Conservation (phyloP, 2,797 vertebrate genomes). For the Notolabrus celidotus region DNA sequence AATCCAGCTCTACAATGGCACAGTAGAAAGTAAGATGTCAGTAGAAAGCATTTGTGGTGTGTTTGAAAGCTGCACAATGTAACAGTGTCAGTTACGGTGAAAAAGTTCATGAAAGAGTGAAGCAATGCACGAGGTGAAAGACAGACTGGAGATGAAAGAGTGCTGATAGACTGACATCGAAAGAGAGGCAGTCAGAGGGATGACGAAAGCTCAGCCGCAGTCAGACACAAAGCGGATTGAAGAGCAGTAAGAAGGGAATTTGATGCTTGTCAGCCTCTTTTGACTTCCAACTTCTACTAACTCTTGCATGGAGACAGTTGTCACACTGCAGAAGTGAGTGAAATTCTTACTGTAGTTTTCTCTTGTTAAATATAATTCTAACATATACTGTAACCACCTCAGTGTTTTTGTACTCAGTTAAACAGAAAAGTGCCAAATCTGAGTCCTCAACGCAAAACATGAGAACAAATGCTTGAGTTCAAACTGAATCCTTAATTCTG, state of each 20-base stretch:
- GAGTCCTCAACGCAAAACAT: constrained; percentile 22
- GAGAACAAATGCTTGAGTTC: constrained; percentile 14
- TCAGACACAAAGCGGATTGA: constrained; percentile 44
- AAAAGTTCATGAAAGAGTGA: constrained; percentile 63
- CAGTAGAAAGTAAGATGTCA: constrained; percentile 24
- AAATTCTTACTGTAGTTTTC: constrained; percentile 21
- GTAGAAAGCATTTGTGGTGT: constrained; percentile 42
- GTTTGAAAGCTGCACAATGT: constrained; percentile 44
- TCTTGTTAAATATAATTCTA: constrained; percentile 29
- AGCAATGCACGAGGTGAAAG: constrained; percentile 53
- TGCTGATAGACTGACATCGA: constrained; percentile 51
- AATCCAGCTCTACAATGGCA: background rate
- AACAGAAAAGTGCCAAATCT: constrained; percentile 8
- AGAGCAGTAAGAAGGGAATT: constrained; percentile 37
- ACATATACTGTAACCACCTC: background rate
- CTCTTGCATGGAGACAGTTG: constrained; percentile 40
- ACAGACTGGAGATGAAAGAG: constrained; percentile 59
- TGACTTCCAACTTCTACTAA: constrained; percentile 47
- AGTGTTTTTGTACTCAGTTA: background rate
- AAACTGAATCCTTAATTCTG: constrained; percentile 33
- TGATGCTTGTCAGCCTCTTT: constrained; percentile 51
- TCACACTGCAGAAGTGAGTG: constrained; percentile 24
- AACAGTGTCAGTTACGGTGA: constrained; percentile 48
- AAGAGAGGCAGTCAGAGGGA: constrained; percentile 47
- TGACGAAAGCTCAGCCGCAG: constrained; percentile 67